phyloP scores from a whole-genome alignment of 1,140 invertebrate genomes.

The Drosophila simulans region DNA sequence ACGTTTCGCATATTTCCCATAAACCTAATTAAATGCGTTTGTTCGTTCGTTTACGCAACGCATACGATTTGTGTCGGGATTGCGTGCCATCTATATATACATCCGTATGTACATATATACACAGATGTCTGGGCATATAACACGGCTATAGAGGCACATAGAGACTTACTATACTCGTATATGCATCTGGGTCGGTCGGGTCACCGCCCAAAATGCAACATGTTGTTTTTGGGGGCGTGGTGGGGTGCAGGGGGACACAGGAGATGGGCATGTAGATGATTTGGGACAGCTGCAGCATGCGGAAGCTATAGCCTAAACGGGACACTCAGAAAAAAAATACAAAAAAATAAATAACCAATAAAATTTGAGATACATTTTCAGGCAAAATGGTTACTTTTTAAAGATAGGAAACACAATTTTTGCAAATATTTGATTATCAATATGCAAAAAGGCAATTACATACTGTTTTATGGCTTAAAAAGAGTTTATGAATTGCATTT shows the following conservation, averaged over 20 bases:
- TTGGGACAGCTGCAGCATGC: conserved; percentile 45
- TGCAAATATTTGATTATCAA: too few species aligned
- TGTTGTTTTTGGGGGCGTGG: conserved; percentile 28
- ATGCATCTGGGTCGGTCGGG: conserved; percentile 51
- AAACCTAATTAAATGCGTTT: conserved; percentile 79
- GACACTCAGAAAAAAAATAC: conserved; percentile 11
- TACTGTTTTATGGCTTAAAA: too few species aligned
- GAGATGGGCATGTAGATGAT: conserved; percentile 22
- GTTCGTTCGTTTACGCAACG: conserved; percentile 71
- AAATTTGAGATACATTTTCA: not conserved
- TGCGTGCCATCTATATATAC: conserved; percentile 33
- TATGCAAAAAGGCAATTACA: too few species aligned
- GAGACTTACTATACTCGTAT: conserved; percentile 2
- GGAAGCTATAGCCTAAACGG: conserved; percentile 23
- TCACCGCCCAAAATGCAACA: conserved; percentile 59
- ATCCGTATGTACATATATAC: not conserved
- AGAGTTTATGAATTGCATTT: too few species aligned
- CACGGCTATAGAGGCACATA: not conserved
- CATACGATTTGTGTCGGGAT: conserved; percentile 53
- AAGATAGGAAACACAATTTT: too few species aligned
- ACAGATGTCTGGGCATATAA: conserved; percentile 9
- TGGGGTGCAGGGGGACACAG: not conserved
- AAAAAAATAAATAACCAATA: not conserved
- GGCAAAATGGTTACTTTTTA: not conserved
- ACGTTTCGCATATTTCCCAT: conserved; percentile 77